Evolutionary conservation across 2,797 vertebrate species (phyloP), one percentile per base, ranked within the genome.

Genomic region (Hoplostethus atlanticus): DNA sequence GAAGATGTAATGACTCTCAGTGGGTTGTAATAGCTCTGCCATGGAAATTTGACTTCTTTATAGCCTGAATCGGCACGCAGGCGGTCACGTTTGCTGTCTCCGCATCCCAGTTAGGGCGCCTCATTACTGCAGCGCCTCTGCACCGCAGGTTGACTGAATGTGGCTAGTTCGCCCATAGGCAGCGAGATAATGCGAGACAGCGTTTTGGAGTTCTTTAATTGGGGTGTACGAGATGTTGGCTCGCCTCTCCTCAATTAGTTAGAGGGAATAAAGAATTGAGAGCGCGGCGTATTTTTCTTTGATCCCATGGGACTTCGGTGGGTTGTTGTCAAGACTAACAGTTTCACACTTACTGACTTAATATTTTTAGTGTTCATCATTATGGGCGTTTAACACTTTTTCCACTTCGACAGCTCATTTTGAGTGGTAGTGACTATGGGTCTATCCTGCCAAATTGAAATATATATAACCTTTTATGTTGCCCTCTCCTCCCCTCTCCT

Each of bases 161-260:
- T 76, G 64, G 80, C 55, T 57, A 76, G 25, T 83, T 89, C 85
- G 77, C 73, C 81, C 69, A 62, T 76, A 76, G 52, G 68, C 73
- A 71, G 2, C 60, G 76, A 87, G 72, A 47, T 25, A 56, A 28
- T 81, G 75, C 15, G 1, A 76, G 74, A 76, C 81, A 84, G 62
- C 77, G 46, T 77, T 86, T 87, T 76, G 72, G 17, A 86, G 79
- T 28, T 28, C 28, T 87, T 88, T 86, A 92, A 87, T 89, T 90
- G 85, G 83, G 57, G 57, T 69, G 68, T 64, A 60, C 59, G 17
- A n/a, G n/a, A n/a, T n/a, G n/a, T n/a, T 67, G 30, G 72, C 74
- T 68, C 53, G 75, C 47, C 59, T 80, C 60, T 53, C 44, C 65
- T 75, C 88, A 90, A 89, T 91, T 89, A 86, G 81, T 74, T 50